These are phyloP conservation scores for Anoura caudifer DNA, from an alignment of 2,113 vertebrate species.

Conservation along the genomic window DNA sequence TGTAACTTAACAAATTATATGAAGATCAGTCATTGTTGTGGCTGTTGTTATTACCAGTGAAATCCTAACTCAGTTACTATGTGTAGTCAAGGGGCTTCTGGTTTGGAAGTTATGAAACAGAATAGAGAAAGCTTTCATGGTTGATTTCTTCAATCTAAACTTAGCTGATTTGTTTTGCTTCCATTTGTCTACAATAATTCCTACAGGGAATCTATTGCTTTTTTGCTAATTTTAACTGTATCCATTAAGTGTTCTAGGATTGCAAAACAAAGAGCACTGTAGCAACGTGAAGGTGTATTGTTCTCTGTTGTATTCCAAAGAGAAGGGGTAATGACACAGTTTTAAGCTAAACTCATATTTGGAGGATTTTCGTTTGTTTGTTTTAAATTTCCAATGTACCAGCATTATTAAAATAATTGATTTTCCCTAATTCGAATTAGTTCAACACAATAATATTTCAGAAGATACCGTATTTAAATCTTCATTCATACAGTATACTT, in stretches of 20 bases:
- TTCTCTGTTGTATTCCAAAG: conserved; percentile 64
- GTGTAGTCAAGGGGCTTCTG: not conserved
- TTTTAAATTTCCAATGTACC: conserved; percentile 45
- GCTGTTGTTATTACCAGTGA: not conserved
- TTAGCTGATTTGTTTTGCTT: conserved; percentile 76
- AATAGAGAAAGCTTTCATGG: conserved; percentile 56
- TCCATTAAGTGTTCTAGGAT: conserved; percentile 69
- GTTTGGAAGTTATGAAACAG: conserved; percentile 62
- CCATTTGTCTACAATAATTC: conserved; percentile 75
- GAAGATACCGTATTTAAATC: not conserved
- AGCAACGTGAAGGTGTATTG: conserved; percentile 56
- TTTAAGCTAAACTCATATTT: conserved; percentile 56
- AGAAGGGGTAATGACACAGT: conserved; percentile 58
- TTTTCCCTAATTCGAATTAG: conserved; percentile 47
- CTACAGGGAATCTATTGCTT: conserved; percentile 74
- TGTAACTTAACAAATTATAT: not conserved
- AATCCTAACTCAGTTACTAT: not conserved
- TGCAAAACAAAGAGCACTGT: conserved; percentile 72
- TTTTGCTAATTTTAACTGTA: conserved; percentile 75
- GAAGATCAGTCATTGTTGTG: not conserved
- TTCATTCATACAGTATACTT: not conserved
- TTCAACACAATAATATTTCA: not conserved
- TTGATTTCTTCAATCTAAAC: conserved; percentile 67
- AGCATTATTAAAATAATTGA: not conserved
- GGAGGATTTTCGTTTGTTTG: conserved; percentile 37